Conservation (phyloP, 2,888 invertebrate genomes). For the Drosophila vallismaia region DNA sequence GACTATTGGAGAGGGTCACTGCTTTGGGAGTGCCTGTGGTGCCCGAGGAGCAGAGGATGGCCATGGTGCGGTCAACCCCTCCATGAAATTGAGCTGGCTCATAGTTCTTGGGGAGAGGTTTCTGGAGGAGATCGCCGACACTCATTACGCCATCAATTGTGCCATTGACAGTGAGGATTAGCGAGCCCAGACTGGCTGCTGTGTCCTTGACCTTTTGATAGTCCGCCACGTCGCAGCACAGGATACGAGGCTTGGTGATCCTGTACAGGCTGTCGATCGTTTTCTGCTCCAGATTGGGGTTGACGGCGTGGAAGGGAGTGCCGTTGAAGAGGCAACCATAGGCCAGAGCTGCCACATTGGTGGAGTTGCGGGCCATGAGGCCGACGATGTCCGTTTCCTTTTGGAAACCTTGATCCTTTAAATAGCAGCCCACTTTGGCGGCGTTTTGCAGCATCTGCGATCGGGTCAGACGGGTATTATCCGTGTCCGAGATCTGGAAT, state of each 20-base stretch:
- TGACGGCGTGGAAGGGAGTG: slow-evolving; percentile 71
- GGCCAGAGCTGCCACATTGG: slow-evolving; percentile 64
- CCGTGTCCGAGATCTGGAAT: slow-evolving; percentile 70
- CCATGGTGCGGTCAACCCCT: slow-evolving; percentile 62
- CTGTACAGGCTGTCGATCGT: slow-evolving; percentile 58
- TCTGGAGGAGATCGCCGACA: slow-evolving; percentile 49
- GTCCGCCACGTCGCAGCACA: slow-evolving; percentile 71
- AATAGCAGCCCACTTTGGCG: slow-evolving; percentile 57
- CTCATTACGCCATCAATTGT: slow-evolving; percentile 27
- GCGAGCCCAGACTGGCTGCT: slow-evolving; percentile 31
- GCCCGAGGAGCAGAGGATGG: slow-evolving; percentile 82
- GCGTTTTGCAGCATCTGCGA: slow-evolving; percentile 62
- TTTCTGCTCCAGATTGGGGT: slow-evolving; percentile 55
- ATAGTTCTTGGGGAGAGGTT: slow-evolving; percentile 35
- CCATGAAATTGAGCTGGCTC: slow-evolving; percentile 43
- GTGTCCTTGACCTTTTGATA: slow-evolving; percentile 58
- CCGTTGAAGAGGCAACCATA: slow-evolving; percentile 76
- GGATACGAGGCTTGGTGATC: slow-evolving; percentile 68
- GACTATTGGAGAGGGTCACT: slow-evolving; percentile 70
- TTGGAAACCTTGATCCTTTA: slow-evolving; percentile 48
- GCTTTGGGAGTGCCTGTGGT: slow-evolving; percentile 82
- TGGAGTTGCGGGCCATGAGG: slow-evolving; percentile 68
- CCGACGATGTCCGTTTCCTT: slow-evolving; percentile 70
- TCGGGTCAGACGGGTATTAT: slow-evolving; percentile 59
- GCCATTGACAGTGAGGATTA: slow-evolving; percentile 48